A percentile compares a stretch with the other conserved stretches of the same genome.
Conservation (phyloP, 2,113 vertebrate species). For the Mungos mungo region DNA sequence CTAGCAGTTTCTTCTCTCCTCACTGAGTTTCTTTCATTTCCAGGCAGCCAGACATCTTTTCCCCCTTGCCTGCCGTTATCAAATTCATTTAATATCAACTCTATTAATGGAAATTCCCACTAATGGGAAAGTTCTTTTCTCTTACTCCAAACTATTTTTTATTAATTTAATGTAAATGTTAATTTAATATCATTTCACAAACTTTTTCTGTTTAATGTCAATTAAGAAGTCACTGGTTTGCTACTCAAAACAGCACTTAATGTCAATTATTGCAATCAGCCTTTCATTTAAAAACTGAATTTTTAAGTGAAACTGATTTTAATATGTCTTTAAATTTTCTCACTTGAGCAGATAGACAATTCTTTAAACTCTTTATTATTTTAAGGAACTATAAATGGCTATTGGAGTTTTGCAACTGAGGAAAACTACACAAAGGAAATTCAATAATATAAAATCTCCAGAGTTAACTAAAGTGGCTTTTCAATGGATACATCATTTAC, state of each 20-base stretch:
- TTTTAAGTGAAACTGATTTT: conserved; percentile 67
- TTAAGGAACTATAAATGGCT: conserved; percentile 31
- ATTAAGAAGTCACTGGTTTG: conserved; percentile 74
- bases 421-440: conserved; percentile 31
- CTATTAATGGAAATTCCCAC: conserved; percentile 68
- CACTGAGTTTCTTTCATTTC: conserved; percentile 16
- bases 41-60: conserved; percentile 32
- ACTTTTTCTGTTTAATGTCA: conserved; percentile 75
- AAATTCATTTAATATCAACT: conserved; percentile 54
- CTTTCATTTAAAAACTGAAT: conserved; percentile 68
- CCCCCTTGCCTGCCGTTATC: conserved; percentile 7
- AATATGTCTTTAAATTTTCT: conserved; percentile 68
- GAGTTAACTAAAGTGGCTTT: not conserved
- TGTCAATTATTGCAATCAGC: conserved; percentile 73
- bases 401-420: conserved; percentile 23
- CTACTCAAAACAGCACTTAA: conserved; percentile 75
- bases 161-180: conserved; percentile 75
- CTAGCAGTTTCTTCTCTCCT: not conserved
- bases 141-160: conserved; percentile 63
- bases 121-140: conserved; percentile 62
- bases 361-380: conserved; percentile 55
- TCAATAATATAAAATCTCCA: conserved; percentile 14
- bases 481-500: not conserved
- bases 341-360: conserved; percentile 48
- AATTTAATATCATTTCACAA: conserved; percentile 75